These are phyloP conservation scores for Lathronympha strigana DNA, from an alignment of 2,888 invertebrate species.

Conservation along the genomic window DNA sequence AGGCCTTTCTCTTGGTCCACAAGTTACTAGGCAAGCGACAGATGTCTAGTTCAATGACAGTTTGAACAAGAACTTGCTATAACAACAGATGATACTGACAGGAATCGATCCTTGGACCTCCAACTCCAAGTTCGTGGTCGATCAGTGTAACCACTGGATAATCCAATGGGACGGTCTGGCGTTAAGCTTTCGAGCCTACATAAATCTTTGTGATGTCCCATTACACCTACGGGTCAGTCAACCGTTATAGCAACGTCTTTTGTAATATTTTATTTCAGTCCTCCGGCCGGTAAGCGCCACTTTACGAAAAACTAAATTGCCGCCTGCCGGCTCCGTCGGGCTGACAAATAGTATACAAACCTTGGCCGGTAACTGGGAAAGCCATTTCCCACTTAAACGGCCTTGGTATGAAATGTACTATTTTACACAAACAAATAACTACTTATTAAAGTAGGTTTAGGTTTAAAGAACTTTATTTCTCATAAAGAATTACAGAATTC, in stretches of 20 bases:
- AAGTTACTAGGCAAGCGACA: background rate
- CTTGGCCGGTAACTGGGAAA: too few relatives aligned
- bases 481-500: too few relatives aligned
- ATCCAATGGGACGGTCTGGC: background rate
- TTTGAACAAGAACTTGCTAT: background rate
- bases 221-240: background rate
- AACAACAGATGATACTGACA: conserved; percentile 1
- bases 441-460: too few relatives aligned
- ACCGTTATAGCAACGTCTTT: background rate
- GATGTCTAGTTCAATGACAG: background rate
- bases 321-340: too few relatives aligned
- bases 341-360: too few relatives aligned
- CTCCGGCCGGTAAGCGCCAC: too few relatives aligned
- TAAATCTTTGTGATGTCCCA: background rate
- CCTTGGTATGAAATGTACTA: too few relatives aligned
- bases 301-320: too few relatives aligned
- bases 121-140: background rate
- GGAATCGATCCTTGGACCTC: background rate
- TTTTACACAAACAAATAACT: too few relatives aligned
- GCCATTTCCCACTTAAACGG: too few relatives aligned
- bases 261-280: too few relatives aligned
- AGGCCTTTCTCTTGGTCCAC: background rate
- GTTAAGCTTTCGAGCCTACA: background rate
- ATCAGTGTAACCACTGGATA: background rate
- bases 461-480: too few relatives aligned